Base-by-base conservation (phyloP, 2,888 invertebrate species). In the Colostygia pectinataria region DNA sequence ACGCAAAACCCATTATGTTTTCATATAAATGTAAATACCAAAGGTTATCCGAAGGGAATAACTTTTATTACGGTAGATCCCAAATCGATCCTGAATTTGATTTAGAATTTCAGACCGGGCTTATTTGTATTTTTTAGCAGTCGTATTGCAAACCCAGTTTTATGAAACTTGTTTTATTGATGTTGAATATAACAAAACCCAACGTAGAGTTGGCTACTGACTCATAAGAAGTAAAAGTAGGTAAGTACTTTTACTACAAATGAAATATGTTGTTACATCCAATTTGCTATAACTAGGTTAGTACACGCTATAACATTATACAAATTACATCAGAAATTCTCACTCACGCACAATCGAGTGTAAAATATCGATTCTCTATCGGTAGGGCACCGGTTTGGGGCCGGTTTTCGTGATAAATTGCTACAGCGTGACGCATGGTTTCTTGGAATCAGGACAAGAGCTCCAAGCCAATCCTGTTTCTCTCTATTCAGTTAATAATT, bases 11-110 rank as follows among this genome's bases (percentile, higher is more conserved):
- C 69, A 77, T 81, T 78, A 69, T 70, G 67, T 77, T 78, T 65
- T 72, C 66, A 80, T 81, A 77, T 75, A 77, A 75, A 82, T 82
- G 79, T 75, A 78, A 82, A 84, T 81, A 76, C 60, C 57, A 49
- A 63, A 67, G 68, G 68, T 57, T 60, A 68, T 62, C 74, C 71
- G 46, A 54, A 56, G 71, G 76, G 76, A 72, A 70, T 70, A 63
- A 61, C 55, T 69, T 74, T 76, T 77, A 69, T 64, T 67, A 68
- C 63, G 67, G 55, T 52, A 44, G 51, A 63, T 66, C 60, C 57
- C 50, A 57, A 71, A 78, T 80, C 77, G 80, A 78, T 78, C 65
- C 61, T 47, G 57, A 68, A 71, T 74, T 72, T 71, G 66, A 65
- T 66, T 66, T 61, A 54, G 47, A 41, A 43, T 31, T 48, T 29